Percentiles rank a stretch among this genome's conserved stretches.
phyloP scores from a whole-genome alignment of 2,113 vertebrate species.

The Bagarius yarrelli region DNA sequence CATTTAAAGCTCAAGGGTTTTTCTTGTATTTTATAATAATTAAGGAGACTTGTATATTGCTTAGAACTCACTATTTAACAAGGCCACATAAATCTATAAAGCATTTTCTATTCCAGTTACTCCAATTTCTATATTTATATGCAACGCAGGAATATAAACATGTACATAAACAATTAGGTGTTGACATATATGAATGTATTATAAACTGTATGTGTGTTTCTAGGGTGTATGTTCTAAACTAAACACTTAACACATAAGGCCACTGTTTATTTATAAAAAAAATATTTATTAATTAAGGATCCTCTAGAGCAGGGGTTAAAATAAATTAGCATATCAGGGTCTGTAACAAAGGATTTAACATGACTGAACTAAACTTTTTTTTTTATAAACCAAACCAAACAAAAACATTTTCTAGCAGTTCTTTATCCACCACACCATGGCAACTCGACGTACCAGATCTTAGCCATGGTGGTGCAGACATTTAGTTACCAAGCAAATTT shows the following conservation, averaged over 20 bases:
- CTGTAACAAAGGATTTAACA: background rate
- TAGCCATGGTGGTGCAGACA: background rate
- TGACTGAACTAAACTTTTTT: background rate
- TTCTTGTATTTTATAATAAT: slow-evolving; percentile 24
- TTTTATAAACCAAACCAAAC: background rate
- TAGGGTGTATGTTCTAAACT: slow-evolving; percentile 57
- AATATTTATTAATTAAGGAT: background rate
- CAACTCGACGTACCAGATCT: background rate
- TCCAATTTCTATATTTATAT: slow-evolving; percentile 69
- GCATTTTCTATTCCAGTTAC: slow-evolving; percentile 66
- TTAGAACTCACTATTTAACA: slow-evolving; percentile 40
- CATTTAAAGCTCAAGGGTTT: slow-evolving; percentile 4
- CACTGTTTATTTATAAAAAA: background rate
- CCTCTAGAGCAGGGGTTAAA: slow-evolving; percentile 13
- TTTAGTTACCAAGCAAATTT: background rate
- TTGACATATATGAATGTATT: slow-evolving; percentile 81
- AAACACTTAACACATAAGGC: slow-evolving; percentile 18
- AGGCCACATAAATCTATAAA: slow-evolving; percentile 61
- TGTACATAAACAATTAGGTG: slow-evolving; percentile 76
- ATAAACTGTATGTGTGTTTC: slow-evolving; percentile 71
- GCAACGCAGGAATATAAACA: slow-evolving; percentile 70
- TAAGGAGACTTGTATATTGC: slow-evolving; percentile 13
- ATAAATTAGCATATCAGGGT: background rate
- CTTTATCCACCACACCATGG: background rate
- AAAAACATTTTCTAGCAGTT: background rate